Evolutionary conservation across 1,140 invertebrate genomes (phyloP).

Genomic region (Calliphora vicina): DNA sequence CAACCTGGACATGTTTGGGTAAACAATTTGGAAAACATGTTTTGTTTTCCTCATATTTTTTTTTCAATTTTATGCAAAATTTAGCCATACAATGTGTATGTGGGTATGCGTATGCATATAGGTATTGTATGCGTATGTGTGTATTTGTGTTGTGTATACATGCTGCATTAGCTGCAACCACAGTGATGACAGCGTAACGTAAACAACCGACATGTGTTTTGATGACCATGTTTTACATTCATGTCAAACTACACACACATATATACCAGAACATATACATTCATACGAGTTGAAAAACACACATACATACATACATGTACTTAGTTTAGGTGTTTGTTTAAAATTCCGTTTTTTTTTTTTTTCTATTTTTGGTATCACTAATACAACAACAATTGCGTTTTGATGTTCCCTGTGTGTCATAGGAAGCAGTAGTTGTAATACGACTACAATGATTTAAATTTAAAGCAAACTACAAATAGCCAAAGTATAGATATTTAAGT

Average conservation of each 20-base stretch:
- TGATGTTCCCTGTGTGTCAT: too few species aligned
- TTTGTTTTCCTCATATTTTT: background rate
- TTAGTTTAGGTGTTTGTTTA: background rate
- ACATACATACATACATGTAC: too few species aligned
- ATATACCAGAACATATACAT: too few species aligned
- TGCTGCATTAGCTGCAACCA: constrained; percentile 15
- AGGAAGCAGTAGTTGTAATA: too few species aligned
- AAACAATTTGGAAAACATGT: background rate
- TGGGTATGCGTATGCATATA: background rate
- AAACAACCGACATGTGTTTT: constrained; percentile 9
- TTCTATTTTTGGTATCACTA: too few species aligned
- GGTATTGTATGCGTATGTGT: background rate
- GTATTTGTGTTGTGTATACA: background rate
- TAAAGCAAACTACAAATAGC: too few species aligned
- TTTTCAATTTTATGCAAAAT: background rate
- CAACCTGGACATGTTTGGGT: background rate
- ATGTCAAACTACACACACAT: background rate
- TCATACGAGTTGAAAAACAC: too few species aligned
- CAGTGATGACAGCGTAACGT: constrained; percentile 8
- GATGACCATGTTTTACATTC: constrained; percentile 13
- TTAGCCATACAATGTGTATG: background rate
- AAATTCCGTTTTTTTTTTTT: background rate
- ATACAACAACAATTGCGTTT: too few species aligned
- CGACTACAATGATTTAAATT: too few species aligned
- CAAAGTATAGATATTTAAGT: too few species aligned